Evolutionary conservation across 2,888 invertebrate species (phyloP), one percentile per base, ranked within the genome.

Genomic region (Plagodis pulveraria): DNA sequence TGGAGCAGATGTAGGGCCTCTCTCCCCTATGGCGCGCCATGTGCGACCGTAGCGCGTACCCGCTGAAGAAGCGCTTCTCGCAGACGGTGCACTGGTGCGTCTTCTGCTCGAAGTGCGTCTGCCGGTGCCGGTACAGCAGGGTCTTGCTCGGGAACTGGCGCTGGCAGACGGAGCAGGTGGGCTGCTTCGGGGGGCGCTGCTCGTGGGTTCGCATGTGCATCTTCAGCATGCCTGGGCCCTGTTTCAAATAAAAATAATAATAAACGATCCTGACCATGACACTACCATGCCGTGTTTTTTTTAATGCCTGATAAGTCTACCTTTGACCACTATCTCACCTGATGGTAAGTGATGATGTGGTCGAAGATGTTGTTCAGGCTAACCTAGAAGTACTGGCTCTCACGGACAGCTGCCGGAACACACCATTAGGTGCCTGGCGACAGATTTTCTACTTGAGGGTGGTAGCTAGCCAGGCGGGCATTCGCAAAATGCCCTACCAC

Each of bases 121-220:
- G 94, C 5, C 94, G 77, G 70, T 95, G 94, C 5, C 94, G 86
- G 78, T 95, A 95, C 5, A 95, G 86, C 11, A 94, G 83, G 0
- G 94, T 94, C 76, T 94, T 95, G 46, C 93, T 93, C 54, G 93
- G 87, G 78, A 95, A 95, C 4, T 91, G 92, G 6, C 94, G 93
- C 65, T 93, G 93, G 76, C 94, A 95, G 35, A 95, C 94, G 7
- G 94, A 94, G 75, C 94, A 95, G 0, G 94, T 93, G 0, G 95
- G 94, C 65, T 93, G 93, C 69, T 93, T 94, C 0, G 93, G 92
- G 0, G 94, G 93, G 0, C 94, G 90, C 68, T 93, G 84, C 69
- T 94, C 94, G 80, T 95, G 94, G 0, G 94, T 95, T 8, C 94
- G 93, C 94, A 95, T 94, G 73, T 95, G 95, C 94, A 95, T 94